These are phyloP conservation scores for Rhabdomys dilectus DNA, from an alignment of 2,113 vertebrate genomes.

Conservation along the genomic window DNA sequence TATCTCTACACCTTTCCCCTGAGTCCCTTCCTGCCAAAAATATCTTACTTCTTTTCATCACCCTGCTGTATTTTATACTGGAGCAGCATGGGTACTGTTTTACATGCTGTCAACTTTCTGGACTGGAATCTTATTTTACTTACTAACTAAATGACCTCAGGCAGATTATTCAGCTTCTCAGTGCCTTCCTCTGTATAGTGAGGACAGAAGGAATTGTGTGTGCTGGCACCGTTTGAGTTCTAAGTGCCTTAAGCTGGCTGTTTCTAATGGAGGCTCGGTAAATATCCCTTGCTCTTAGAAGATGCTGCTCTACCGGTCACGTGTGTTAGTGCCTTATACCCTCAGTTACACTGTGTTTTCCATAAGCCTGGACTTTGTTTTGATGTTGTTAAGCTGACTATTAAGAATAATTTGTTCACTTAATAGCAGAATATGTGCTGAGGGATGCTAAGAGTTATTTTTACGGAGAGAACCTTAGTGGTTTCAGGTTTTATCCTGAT, in stretches of 20 bases:
- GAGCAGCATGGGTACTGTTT: neutral
- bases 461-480: neutral
- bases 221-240: neutral
- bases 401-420: neutral
- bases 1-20: neutral
- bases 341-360: neutral
- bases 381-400: constrained; percentile 5
- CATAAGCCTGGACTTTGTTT: neutral
- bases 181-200: neutral
- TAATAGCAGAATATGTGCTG: constrained; percentile 18
- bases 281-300: neutral
- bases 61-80: neutral
- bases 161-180: constrained; percentile 2
- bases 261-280: neutral
- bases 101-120: neutral
- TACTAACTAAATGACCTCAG: neutral
- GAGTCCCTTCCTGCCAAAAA: neutral
- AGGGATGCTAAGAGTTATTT: neutral
- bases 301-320: neutral
- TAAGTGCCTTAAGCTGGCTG: constrained; percentile 29
- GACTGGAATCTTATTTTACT: neutral
- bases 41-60: neutral
- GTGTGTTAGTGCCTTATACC: neutral
- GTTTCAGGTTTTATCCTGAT: constrained; percentile 32
- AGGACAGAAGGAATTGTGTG: neutral